These are phyloP conservation scores for Cryptocheilus praepositus DNA, from an alignment of 2,888 invertebrate genomes.

Conservation along the genomic window DNA sequence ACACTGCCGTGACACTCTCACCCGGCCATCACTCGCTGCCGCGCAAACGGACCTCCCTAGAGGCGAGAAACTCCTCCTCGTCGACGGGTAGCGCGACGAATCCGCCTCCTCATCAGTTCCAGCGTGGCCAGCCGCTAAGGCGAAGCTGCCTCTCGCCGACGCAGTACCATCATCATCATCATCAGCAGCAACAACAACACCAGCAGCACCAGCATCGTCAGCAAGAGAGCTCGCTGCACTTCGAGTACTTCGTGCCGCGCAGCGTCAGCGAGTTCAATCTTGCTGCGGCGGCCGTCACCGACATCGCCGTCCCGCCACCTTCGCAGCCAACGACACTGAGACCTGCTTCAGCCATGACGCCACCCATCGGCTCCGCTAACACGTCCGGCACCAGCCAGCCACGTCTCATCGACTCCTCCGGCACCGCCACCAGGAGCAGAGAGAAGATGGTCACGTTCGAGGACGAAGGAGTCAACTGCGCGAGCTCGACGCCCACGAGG, in stretches of 20 bases:
- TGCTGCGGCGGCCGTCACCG: constrained; percentile 79
- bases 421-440: constrained; percentile 75
- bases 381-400: constrained; percentile 50
- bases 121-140: constrained; percentile 81
- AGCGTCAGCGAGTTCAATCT: constrained; percentile 90
- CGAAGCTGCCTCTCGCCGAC: constrained; percentile 76
- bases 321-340: constrained; percentile 70
- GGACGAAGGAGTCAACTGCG: constrained; percentile 78
- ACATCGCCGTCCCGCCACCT: constrained; percentile 76
- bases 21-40: constrained; percentile 77
- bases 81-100: not conserved
- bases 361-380: constrained; percentile 62
- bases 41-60: constrained; percentile 72
- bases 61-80: constrained; percentile 53
- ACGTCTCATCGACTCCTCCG: constrained; percentile 45
- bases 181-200: constrained; percentile 54
- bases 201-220: constrained; percentile 60
- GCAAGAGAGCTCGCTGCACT: constrained; percentile 78
- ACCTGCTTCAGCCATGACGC: constrained; percentile 64
- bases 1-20: constrained; percentile 67
- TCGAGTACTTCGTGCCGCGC: constrained; percentile 90
- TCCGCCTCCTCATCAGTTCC: constrained; percentile 75
- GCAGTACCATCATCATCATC: constrained; percentile 57
- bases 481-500: constrained; percentile 59
- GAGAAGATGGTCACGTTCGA: constrained; percentile 90